Evolutionary conservation across 2,113 vertebrate genomes (phyloP).

Genomic region (Protobothrops mucrosquamatus): DNA sequence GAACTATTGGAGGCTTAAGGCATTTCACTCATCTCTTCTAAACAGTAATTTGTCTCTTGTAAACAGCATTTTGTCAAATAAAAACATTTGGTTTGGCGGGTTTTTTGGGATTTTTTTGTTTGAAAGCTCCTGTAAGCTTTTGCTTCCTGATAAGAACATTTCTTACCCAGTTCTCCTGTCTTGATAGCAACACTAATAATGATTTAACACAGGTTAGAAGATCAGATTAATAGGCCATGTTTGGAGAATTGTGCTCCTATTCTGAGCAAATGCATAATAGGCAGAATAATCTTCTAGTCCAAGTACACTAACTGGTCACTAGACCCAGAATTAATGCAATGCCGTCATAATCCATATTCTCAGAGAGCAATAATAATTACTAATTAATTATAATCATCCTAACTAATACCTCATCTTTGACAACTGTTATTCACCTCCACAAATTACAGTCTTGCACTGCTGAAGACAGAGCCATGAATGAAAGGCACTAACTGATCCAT

Average conservation of each 20-base stretch:
- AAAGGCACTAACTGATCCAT: neutral
- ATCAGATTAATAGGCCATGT: neutral
- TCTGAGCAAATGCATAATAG: neutral
- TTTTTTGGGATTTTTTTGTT: neutral
- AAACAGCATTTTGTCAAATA: slow-evolving; percentile 22
- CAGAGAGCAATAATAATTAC: neutral
- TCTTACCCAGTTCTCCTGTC: neutral
- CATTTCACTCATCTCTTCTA: slow-evolving; percentile 13
- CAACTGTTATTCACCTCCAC: neutral
- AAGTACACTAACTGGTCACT: neutral
- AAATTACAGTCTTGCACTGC: neutral
- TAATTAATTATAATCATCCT: neutral
- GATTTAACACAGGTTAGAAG: neutral
- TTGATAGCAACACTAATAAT: neutral
- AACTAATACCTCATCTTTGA: neutral
- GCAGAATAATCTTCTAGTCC: neutral
- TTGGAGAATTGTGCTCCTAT: neutral
- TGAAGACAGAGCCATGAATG: neutral
- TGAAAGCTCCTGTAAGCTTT: neutral
- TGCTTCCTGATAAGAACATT: neutral
- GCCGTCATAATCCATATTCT: neutral
- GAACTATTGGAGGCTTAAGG: slow-evolving; percentile 1
- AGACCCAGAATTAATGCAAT: neutral
- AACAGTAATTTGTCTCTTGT: slow-evolving; percentile 17
- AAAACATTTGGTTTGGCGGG: neutral